These are phyloP conservation scores for Coccyzus lansbergi DNA, from an alignment of 2,797 vertebrate genomes.

Conservation along the genomic window DNA sequence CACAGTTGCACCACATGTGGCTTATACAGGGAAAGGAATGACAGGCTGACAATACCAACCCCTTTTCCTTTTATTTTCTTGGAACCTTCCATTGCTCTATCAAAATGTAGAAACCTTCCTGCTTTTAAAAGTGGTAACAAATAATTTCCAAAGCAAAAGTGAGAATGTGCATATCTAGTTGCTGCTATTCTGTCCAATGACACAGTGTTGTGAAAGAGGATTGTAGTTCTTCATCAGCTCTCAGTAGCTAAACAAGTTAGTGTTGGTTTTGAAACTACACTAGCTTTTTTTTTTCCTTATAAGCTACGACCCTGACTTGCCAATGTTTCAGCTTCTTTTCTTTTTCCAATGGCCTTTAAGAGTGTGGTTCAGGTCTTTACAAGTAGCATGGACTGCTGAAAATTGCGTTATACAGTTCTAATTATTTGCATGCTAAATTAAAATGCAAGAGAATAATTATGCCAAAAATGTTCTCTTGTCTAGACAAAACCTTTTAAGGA, in stretches of 20 bases:
- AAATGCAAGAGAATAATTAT: slow-evolving; percentile 35
- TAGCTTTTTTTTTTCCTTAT: neutral
- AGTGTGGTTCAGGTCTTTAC: slow-evolving; percentile 41
- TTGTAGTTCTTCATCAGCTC: neutral
- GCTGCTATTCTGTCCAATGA: neutral
- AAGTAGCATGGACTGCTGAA: neutral
- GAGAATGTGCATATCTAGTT: neutral
- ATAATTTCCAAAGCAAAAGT: slow-evolving; percentile 12
- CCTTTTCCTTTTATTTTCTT: neutral
- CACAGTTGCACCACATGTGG: neutral
- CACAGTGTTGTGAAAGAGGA: neutral
- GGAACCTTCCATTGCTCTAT: neutral
- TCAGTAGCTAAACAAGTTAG: neutral
- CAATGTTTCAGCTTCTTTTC: neutral
- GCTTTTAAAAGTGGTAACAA: neutral
- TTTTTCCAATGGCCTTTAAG: neutral
- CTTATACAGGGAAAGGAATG: neutral
- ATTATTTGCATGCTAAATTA: slow-evolving; percentile 54
- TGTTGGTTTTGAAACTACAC: neutral
- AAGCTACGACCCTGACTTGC: neutral
- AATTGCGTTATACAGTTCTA: neutral
- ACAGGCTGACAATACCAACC: neutral
- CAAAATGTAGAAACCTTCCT: neutral
- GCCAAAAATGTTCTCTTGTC: slow-evolving; percentile 37
- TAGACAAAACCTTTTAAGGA: slow-evolving; percentile 40